Percentiles rank a stretch among this genome's conserved stretches.
Evolutionary conservation across 2,888 invertebrate species (phyloP).

Genomic region (Aphodius sticticus): DNA sequence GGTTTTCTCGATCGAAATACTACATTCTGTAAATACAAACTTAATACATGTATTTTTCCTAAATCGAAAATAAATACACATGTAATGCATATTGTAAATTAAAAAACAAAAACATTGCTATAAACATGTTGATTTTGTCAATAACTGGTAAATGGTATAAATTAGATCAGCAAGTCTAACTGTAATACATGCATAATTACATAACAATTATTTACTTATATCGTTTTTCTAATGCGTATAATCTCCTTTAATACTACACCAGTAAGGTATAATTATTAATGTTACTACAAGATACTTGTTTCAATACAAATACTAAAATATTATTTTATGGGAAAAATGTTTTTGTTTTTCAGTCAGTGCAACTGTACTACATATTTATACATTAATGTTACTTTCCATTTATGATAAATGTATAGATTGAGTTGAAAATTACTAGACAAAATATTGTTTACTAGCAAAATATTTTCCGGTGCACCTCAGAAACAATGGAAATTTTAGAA

Average conservation of each 20-base stretch:
- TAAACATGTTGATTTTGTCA: background rate
- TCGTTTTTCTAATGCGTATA: background rate
- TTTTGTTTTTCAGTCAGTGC: background rate
- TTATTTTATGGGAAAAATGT: background rate
- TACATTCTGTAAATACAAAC: conserved; percentile 53
- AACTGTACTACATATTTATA: too few species aligned
- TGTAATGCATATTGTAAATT: too few species aligned
- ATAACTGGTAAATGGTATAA: background rate
- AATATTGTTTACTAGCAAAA: background rate
- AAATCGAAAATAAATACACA: too few species aligned
- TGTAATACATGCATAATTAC: background rate
- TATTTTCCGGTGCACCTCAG: background rate
- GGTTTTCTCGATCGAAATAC: conserved; percentile 68
- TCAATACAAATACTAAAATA: background rate
- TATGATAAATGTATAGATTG: background rate
- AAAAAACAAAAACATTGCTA: too few species aligned
- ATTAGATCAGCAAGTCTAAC: conserved; percentile 10
- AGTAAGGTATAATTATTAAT: background rate
- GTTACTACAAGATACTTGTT: background rate
- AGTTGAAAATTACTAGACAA: background rate
- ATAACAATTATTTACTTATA: background rate
- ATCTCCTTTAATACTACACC: background rate
- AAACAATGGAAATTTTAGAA: background rate
- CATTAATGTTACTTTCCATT: too few species aligned
- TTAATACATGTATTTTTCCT: background rate